These are phyloP conservation scores for Globicephala melas DNA, from an alignment of 2,113 vertebrate genomes.

Conservation along the genomic window DNA sequence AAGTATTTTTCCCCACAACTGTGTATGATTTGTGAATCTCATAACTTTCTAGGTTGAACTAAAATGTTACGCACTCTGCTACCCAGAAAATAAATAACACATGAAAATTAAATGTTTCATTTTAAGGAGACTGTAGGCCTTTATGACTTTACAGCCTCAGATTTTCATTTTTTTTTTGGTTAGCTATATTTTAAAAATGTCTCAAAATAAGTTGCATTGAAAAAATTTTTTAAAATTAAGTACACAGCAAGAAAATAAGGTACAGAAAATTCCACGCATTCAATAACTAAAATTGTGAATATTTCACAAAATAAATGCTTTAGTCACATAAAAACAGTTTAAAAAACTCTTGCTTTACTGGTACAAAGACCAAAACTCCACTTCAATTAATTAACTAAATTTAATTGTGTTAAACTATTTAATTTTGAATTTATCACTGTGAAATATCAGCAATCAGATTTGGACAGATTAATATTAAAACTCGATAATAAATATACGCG, in stretches of 20 bases:
- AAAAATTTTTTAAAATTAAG: background rate
- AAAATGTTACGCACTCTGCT: background rate
- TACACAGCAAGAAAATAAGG: background rate
- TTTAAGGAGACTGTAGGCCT: background rate
- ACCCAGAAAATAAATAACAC: background rate
- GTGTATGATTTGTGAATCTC: background rate
- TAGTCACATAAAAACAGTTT: background rate
- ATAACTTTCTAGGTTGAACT: background rate
- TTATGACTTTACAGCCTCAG: background rate
- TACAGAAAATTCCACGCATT: background rate
- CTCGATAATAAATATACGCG: background rate
- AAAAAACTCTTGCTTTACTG: background rate
- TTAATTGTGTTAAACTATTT: constrained; percentile 5
- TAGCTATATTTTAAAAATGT: background rate
- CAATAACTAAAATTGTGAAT: background rate
- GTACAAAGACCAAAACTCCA: background rate
- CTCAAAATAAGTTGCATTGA: background rate
- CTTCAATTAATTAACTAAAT: background rate
- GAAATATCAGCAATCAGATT: background rate
- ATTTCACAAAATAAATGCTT: background rate
- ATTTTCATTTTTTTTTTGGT: background rate
- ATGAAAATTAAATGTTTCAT: background rate
- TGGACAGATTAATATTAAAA: background rate
- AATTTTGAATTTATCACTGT: background rate
- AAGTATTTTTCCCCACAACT: background rate